Percentiles rank a stretch among this genome's conserved stretches.
Evolutionary conservation across 64 coral and sea anemone genomes (phyloP).

Genomic region (Porites lutea): DNA sequence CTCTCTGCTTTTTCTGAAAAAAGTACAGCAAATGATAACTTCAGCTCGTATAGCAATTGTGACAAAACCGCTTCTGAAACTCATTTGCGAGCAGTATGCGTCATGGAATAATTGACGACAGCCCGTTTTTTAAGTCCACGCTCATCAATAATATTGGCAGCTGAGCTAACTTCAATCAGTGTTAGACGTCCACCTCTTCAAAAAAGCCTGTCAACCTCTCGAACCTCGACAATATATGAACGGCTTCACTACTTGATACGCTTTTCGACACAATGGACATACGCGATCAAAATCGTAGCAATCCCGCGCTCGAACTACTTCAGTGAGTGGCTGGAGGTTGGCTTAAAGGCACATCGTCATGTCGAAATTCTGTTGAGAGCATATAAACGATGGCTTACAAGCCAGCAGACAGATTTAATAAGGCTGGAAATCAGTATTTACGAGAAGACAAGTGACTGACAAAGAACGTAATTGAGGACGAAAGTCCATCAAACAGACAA

Average conservation of each 20-base stretch:
- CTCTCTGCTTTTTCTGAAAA: background rate
- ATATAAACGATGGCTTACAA: background rate
- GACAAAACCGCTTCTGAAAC: background rate
- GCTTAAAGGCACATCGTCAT: background rate
- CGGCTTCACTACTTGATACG: background rate
- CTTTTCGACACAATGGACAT: background rate
- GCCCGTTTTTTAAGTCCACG: background rate
- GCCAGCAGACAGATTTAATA: constrained; percentile 13
- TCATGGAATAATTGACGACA: background rate
- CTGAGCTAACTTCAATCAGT: background rate
- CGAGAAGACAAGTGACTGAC: background rate
- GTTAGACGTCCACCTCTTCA: background rate
- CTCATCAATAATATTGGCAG: constrained; percentile 28
- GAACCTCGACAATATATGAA: background rate
- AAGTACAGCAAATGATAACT: background rate
- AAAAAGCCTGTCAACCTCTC: background rate
- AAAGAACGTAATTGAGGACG: background rate
- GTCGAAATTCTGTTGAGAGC: background rate
- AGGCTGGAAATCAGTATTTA: background rate
- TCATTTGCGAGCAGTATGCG: background rate
- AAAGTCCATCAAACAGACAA: background rate
- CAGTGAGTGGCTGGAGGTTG: background rate
- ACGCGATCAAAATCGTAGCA: background rate
- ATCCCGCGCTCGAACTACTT: background rate
- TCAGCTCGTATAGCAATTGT: background rate